Evolutionary conservation across 2,888 invertebrate species (phyloP), one percentile per base, ranked within the genome.

Genomic region (Merodon equestris): DNA sequence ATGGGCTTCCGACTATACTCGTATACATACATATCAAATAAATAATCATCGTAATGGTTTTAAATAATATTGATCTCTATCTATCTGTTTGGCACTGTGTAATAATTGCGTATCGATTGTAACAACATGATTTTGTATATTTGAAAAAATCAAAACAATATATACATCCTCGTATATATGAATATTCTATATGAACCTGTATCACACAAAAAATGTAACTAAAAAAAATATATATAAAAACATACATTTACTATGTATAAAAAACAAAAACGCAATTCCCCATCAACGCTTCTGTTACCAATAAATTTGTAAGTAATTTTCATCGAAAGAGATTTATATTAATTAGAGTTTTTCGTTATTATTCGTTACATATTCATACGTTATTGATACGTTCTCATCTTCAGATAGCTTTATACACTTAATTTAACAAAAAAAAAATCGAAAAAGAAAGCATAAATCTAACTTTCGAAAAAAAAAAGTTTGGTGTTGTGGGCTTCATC

Each of bases 221-320:
- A 40, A 58, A 36, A 57, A 36, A 44, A 13, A 58, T 50, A 51
- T 18, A 54, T 36, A 53, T 64, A 44, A 54, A 18, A 4, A 27
- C 27, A 7, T 27, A 27, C 27, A 27, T 40, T 38, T 40, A 1
- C 19, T 12, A 60, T 47, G 19, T 40, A 42, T 56, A 17, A 34
- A 61, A 66, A 40, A 63, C 54, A 56, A n/a, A 61, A 64, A 70
- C 79, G 79, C 74, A 79, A 79, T 74, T 79, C 40, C 63, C 70
- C 68, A 79, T 79, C 79, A 70, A 51, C 79, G 74, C 79, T 79
- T 70, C 74, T 79, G 50, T 74, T 73, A 44, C 74, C 77, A 76
- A 58, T 82, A 82, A 79, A 85, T 86, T 85, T 85, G 86, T 86
- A 86, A 86, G 86, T 86, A 86, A 85, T 82, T 82, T 83, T 85